phyloP scores from a whole-genome alignment of 2,113 vertebrate species.

The Eurystomus gularis region DNA sequence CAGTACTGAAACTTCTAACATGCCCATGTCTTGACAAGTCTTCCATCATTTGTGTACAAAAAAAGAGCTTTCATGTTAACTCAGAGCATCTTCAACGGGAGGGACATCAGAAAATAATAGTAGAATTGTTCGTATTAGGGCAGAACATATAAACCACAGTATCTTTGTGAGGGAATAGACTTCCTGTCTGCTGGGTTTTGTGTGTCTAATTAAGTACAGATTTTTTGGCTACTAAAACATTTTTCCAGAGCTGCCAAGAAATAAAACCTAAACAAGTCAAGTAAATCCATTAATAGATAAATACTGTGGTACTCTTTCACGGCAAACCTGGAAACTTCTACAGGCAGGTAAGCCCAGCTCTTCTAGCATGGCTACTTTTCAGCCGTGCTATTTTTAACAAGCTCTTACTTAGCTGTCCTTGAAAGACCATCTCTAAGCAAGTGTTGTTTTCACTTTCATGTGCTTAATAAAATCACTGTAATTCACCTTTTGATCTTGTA shows the following conservation, averaged over 20 bases:
- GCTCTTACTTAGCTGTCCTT: not conserved
- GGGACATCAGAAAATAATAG: slow-evolving; percentile 58
- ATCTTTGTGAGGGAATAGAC: slow-evolving; percentile 74
- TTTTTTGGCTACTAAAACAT: slow-evolving; percentile 71
- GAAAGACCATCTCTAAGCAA: not conserved
- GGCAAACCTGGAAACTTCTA: not conserved
- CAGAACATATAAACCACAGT: slow-evolving; percentile 69
- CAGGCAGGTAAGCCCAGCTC: not conserved
- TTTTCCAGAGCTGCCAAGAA: slow-evolving; percentile 74
- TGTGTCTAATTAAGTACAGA: slow-evolving; percentile 75
- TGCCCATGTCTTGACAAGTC: slow-evolving; percentile 7
- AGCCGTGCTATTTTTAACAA: not conserved
- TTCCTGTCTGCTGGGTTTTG: slow-evolving; percentile 77
- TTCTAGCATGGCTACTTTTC: not conserved
- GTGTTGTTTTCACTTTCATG: not conserved
- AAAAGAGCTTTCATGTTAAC: not conserved
- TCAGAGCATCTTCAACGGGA: slow-evolving; percentile 55
- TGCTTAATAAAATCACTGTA: not conserved
- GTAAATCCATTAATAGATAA: slow-evolving; percentile 59
- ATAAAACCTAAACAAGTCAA: slow-evolving; percentile 61
- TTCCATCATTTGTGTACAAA: not conserved
- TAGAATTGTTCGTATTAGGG: slow-evolving; percentile 25
- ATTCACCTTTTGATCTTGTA: not conserved
- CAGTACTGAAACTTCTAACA: not conserved
- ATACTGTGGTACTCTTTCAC: not conserved